Conservation (phyloP, 2,113 vertebrate species). For the Butorides virescens region DNA sequence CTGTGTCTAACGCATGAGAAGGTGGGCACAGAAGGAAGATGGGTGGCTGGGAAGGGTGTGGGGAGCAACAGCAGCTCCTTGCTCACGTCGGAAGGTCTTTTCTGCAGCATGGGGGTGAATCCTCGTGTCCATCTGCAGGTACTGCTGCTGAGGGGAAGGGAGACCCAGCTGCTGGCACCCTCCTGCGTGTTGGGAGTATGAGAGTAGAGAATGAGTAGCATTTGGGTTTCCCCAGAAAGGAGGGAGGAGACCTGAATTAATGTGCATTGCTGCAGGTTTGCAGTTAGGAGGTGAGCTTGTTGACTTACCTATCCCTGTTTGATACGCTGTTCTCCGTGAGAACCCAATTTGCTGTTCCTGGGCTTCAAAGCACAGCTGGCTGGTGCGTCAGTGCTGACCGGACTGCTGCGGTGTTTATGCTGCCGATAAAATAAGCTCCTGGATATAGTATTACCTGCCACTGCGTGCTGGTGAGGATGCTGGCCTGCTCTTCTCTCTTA, state of each 20-base stretch:
- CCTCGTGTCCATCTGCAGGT: neutral
- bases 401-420: neutral
- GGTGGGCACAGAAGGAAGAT: neutral
- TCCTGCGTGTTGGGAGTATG: neutral
- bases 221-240: neutral
- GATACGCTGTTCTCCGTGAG: conserved; percentile 49
- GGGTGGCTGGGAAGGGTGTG: neutral
- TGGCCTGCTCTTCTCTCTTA: neutral
- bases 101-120: neutral
- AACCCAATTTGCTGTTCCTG: neutral
- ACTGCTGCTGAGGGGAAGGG: neutral
- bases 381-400: neutral
- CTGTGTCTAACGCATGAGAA: accelerated
- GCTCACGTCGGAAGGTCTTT: neutral
- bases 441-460: neutral
- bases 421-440: neutral
- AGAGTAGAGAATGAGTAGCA: neutral
- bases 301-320: neutral
- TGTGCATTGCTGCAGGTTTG: neutral
- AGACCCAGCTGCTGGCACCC: neutral
- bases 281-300: neutral
- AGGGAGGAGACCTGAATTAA: neutral
- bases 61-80: neutral
- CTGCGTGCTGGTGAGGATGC: neutral
- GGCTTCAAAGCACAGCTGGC: conserved; percentile 16